A percentile compares a stretch with the other conserved stretches of the same genome.
Evolutionary conservation across 2,888 invertebrate genomes (phyloP).

Genomic region (Acronicta leporina): DNA sequence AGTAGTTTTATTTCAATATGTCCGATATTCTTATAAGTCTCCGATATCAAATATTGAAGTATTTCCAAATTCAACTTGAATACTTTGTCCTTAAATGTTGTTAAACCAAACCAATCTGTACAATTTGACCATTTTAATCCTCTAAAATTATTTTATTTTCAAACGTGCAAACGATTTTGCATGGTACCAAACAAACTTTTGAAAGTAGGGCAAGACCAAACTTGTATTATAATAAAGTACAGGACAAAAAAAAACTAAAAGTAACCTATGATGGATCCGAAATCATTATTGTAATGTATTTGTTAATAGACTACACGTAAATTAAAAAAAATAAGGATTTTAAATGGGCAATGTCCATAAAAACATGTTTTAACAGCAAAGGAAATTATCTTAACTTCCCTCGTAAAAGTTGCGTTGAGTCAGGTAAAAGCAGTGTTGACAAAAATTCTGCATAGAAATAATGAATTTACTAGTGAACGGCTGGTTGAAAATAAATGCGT

Average conservation of each 20-base stretch:
- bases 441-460: constrained; percentile 39
- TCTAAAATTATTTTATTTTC: too few species aligned
- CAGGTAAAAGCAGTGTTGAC: constrained; percentile 49
- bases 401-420: constrained; percentile 42
- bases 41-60: too few species aligned
- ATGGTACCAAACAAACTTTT: too few species aligned
- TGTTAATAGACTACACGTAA: constrained; percentile 4
- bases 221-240: not conserved
- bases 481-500: constrained; percentile 24
- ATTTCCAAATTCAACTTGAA: too few species aligned
- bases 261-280: not conserved
- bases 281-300: constrained; percentile 4
- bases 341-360: constrained; percentile 36
- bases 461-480: constrained; percentile 33
- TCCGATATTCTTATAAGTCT: too few species aligned
- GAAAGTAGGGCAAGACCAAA: not conserved
- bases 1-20: too few species aligned
- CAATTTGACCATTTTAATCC: too few species aligned
- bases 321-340: constrained; percentile 31
- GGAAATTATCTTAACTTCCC: constrained; percentile 39
- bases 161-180: not conserved
- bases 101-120: too few species aligned
- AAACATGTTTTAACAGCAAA: constrained; percentile 44
- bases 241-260: not conserved
- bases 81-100: too few species aligned